These are phyloP conservation scores for Limnephilus lunatus DNA, from an alignment of 2,888 invertebrate genomes.

Conservation along the genomic window DNA sequence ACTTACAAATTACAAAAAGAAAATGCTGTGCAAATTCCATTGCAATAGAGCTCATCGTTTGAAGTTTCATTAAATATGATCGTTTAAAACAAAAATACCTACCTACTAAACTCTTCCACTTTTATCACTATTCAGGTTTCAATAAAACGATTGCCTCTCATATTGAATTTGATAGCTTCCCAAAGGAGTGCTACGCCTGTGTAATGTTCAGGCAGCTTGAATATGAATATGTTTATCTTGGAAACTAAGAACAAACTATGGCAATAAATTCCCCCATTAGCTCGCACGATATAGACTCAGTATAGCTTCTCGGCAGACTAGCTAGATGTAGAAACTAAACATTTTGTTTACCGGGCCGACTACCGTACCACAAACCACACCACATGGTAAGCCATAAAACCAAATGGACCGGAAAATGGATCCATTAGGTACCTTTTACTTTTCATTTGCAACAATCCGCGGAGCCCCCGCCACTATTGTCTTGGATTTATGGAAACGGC, in stretches of 20 bases:
- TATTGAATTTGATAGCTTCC: background rate
- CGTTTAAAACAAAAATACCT: too few species aligned
- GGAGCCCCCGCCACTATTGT: background rate
- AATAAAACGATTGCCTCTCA: background rate
- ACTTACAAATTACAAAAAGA: too few species aligned
- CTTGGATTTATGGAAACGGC: background rate
- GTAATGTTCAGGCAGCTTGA: background rate
- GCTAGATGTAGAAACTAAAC: background rate
- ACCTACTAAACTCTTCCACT: too few species aligned
- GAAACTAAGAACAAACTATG: background rate
- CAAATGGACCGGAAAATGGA: slow-evolving; percentile 33
- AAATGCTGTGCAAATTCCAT: too few species aligned
- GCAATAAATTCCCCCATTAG: background rate
- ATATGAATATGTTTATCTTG: background rate
- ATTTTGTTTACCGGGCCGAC: slow-evolving; percentile 16
- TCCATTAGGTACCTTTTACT: slow-evolving; percentile 39
- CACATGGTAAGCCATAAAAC: slow-evolving; percentile 27
- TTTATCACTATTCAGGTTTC: background rate
- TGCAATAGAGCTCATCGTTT: too few species aligned
- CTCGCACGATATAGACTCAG: background rate
- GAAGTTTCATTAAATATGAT: too few species aligned
- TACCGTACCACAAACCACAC: background rate
- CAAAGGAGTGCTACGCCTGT: background rate
- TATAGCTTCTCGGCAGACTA: background rate
- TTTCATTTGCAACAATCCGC: slow-evolving; percentile 38